Conservation (phyloP, 2,888 invertebrate species). For the Lycophotia porphyrea region DNA sequence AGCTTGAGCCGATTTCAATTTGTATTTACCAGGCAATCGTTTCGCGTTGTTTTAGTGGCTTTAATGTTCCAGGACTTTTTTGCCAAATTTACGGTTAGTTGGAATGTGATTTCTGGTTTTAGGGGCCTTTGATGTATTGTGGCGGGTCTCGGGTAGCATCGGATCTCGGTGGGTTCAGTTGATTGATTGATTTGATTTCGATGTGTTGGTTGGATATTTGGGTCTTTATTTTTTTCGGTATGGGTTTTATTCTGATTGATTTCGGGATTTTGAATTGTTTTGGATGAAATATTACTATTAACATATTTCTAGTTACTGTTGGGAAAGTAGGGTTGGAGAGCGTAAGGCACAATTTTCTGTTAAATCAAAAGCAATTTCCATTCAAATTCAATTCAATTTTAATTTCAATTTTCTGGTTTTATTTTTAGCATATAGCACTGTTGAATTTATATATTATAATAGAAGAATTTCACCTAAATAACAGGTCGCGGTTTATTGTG, state of each 20-base stretch:
- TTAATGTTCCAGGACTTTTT: conserved; percentile 52
- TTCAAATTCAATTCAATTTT: no score
- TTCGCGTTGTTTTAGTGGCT: conserved; percentile 63
- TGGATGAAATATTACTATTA: not conserved
- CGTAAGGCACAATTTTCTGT: not conserved
- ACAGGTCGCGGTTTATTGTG: not conserved
- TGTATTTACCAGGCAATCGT: conserved; percentile 69
- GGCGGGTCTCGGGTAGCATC: conserved; percentile 27
- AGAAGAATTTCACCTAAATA: not conserved
- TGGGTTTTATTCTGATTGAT: conserved; percentile 15
- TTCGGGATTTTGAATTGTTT: conserved; percentile 17
- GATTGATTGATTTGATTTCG: conserved; percentile 55
- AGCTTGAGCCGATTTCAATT: conserved; percentile 67
- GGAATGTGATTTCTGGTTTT: conserved; percentile 53
- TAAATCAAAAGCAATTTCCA: no score
- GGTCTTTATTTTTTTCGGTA: conserved; percentile 23
- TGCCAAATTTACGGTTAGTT: conserved; percentile 54
- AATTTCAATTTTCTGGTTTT: no score
- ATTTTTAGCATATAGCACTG: not conserved
- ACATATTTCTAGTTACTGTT: not conserved
- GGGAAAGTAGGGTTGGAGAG: not conserved
- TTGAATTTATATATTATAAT: not conserved
- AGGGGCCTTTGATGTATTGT: conserved; percentile 50
- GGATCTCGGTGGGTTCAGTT: conserved; percentile 33
- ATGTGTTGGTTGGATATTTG: conserved; percentile 38